Conservation (phyloP, 2,888 invertebrate species). For the Apantesis nais region DNA sequence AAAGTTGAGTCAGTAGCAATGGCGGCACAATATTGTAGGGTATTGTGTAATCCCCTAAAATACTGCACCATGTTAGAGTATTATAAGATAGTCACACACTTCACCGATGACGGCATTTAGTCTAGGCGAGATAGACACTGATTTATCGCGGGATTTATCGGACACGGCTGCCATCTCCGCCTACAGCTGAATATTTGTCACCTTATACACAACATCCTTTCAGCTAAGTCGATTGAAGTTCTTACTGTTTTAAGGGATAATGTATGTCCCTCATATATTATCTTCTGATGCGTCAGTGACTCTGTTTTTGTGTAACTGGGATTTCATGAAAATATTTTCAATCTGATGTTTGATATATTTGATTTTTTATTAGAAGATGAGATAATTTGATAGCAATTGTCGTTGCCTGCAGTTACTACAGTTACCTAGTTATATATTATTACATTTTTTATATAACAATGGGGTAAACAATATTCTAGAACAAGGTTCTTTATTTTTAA, state of each 20-base stretch:
- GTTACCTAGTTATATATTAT: no score
- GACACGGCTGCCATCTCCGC: conserved; percentile 13
- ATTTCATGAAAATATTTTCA: not conserved
- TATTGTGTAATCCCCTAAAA: not conserved
- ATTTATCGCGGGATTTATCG: conserved; percentile 17
- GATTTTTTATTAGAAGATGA: no score
- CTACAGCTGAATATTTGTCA: conserved; percentile 11
- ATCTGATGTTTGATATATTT: no score
- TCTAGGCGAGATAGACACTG: conserved; percentile 11
- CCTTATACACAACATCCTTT: not conserved
- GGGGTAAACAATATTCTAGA: no score
- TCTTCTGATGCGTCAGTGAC: no score
- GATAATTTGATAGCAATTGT: no score
- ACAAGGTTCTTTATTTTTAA: no score
- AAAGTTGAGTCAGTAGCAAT: not conserved
- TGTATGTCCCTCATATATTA: not conserved
- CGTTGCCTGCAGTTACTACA: no score
- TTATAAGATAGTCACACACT: conserved; percentile 6
- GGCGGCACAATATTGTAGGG: not conserved
- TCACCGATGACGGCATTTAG: conserved; percentile 11
- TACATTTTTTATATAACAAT: no score
- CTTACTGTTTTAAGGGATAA: not conserved
- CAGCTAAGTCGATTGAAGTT: not conserved
- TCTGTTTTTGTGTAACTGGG: no score
- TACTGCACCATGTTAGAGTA: not conserved